These are phyloP conservation scores for Pycnonotus jocosus DNA, from an alignment of 2,113 vertebrate species.

Conservation along the genomic window DNA sequence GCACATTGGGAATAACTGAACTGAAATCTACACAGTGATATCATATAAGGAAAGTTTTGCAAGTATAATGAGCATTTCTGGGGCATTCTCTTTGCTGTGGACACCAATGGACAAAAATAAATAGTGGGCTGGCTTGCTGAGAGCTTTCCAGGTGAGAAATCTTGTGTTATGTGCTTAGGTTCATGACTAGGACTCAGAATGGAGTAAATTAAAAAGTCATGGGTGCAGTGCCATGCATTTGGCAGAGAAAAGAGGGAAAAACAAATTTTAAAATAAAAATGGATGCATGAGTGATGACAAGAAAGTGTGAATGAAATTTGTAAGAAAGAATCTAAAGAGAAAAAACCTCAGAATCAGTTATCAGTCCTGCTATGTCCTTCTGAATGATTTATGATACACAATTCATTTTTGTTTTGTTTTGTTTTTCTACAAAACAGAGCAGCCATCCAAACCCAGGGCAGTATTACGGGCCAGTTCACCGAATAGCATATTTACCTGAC, in stretches of 20 bases:
- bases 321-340: neutral
- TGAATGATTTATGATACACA: neutral
- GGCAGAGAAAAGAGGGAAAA: neutral
- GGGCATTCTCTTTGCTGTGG: neutral
- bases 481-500: constrained; percentile 80
- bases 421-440: constrained; percentile 56
- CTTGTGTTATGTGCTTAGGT: neutral
- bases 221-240: neutral
- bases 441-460: constrained; percentile 82
- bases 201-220: neutral
- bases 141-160: neutral
- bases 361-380: neutral
- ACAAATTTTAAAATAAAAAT: neutral
- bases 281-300: neutral
- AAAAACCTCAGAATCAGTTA: neutral
- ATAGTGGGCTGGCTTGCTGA: neutral
- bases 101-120: neutral
- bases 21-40: neutral
- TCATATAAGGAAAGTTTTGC: neutral
- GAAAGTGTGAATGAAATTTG: neutral
- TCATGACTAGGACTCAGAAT: neutral
- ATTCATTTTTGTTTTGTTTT: neutral
- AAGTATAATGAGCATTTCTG: neutral
- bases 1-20: neutral
- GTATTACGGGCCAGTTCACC: accelerated